Evolutionary conservation across 2,888 invertebrate genomes (phyloP).

Genomic region (Acrocyrtus sp.): DNA sequence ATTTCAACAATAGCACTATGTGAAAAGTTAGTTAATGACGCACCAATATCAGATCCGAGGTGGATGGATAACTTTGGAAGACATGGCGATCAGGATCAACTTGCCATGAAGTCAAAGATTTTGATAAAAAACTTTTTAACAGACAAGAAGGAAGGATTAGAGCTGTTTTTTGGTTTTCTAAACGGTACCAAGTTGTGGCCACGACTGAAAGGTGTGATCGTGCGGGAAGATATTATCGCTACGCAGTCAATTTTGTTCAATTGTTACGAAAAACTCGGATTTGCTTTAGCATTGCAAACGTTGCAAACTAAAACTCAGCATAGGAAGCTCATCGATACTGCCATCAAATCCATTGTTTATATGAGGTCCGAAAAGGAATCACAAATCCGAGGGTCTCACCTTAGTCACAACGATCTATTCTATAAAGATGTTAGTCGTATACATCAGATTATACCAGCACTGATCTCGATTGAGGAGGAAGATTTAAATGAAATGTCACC

Average conservation of each 20-base stretch:
- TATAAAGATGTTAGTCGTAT: constrained; percentile 75
- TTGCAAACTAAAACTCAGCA: constrained; percentile 68
- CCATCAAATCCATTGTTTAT: constrained; percentile 71
- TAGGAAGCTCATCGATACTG: constrained; percentile 69
- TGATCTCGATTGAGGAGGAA: constrained; percentile 73
- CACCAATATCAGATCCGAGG: constrained; percentile 87
- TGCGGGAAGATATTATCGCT: constrained; percentile 69
- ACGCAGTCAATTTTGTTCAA: constrained; percentile 75
- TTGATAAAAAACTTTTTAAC: constrained; percentile 86
- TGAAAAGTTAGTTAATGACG: constrained; percentile 72
- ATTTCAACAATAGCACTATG: constrained; percentile 65
- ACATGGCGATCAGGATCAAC: constrained; percentile 53
- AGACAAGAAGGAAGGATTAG: constrained; percentile 86
- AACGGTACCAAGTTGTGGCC: constrained; percentile 46
- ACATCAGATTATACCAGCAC: constrained; percentile 74
- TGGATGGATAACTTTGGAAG: constrained; percentile 68
- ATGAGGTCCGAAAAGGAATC: constrained; percentile 62
- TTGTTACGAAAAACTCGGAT: constrained; percentile 83
- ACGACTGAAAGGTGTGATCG: constrained; percentile 68
- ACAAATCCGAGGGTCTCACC: constrained; percentile 63
- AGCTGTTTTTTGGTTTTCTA: constrained; percentile 81
- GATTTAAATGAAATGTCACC: constrained; percentile 72
- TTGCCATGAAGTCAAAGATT: constrained; percentile 64
- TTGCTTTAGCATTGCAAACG: constrained; percentile 76
- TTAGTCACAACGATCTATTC: constrained; percentile 74